Conservation (phyloP, 2,113 vertebrate genomes). For the human (Homo sapiens) region GRCh38 chr1:165905501-165906000, state of each 20-base stretch:
- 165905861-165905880: not conserved
- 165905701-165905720: not conserved
- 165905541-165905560: not conserved
- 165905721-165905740: not conserved
- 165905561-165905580: not conserved
- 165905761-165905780: not conserved
- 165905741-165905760: not conserved
- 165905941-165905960: constrained; percentile 97
- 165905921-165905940: constrained; percentile 99
- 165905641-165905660: not conserved
- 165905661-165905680: not conserved
- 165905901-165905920: constrained; percentile 79
- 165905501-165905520: not conserved
- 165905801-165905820: no score
- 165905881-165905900: not conserved
- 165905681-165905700: not conserved
- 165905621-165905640: not conserved
- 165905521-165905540: not conserved
- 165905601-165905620: not conserved
- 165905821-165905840: not conserved
- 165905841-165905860: no score
- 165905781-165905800: not conserved
- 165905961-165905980: constrained; percentile 92
- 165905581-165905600: not conserved
- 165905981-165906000: fast-evolving